A percentile compares a stretch with the other conserved stretches of the same genome.
Conservation (phyloP, 2,797 vertebrate species). For the Betta splendens region DNA sequence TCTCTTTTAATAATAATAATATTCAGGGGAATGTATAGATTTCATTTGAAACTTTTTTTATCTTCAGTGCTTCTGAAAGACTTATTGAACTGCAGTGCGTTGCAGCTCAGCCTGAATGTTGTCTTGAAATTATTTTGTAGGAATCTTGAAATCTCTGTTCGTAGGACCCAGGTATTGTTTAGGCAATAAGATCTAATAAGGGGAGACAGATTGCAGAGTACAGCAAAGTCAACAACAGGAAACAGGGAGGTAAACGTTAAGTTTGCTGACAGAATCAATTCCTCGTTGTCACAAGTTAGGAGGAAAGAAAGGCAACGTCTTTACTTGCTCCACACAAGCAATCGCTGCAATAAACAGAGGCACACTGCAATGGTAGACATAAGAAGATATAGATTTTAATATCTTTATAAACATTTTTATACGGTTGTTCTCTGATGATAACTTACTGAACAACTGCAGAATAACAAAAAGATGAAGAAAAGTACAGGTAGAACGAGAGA, state of each 20-base stretch:
- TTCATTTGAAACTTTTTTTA: conserved; percentile 72
- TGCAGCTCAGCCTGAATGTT: conserved; percentile 15
- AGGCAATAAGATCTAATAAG: conserved; percentile 48
- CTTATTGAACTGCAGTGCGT: conserved; percentile 65
- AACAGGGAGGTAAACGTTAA: conserved; percentile 31
- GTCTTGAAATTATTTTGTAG: too few relatives aligned
- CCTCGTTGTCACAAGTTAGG: conserved; percentile 51
- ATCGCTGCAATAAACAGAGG: conserved; percentile 61
- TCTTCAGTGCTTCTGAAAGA: conserved; percentile 63
- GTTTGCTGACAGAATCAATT: conserved; percentile 61
- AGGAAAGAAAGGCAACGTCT: conserved; percentile 16
- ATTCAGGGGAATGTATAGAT: conserved; percentile 73
- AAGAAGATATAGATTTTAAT: conserved; percentile 92
- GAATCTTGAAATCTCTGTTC: too few relatives aligned
- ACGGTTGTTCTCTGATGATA: conserved; percentile 80
- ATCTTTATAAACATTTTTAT: conserved; percentile 92
- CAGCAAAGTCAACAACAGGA: conserved; percentile 37
- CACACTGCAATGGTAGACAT: conserved; percentile 83
- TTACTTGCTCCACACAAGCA: conserved; percentile 21
- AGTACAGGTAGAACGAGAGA: conserved; percentile 56
- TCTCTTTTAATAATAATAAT: conserved; percentile 81
- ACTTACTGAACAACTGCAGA: conserved; percentile 76
- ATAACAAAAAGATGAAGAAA: conserved; percentile 57
- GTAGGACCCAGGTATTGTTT: conserved; percentile 31
- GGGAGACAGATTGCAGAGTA: conserved; percentile 52